phyloP scores from a whole-genome alignment of 2,888 invertebrate genomes.

The Meiosimyza decipiens region DNA sequence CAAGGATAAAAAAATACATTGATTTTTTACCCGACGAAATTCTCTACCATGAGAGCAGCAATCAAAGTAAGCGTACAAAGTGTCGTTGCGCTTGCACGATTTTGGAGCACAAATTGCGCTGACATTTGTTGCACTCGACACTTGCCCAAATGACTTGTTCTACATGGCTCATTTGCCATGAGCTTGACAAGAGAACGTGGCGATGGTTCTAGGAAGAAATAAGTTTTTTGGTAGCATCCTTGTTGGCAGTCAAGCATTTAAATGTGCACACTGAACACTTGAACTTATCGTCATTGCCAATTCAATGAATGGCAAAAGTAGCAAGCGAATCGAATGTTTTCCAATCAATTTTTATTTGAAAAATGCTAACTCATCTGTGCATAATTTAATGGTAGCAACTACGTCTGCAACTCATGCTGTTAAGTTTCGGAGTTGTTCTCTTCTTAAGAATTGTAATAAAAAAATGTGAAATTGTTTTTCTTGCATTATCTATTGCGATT shows the following conservation, averaged over 20 bases:
- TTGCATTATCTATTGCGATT: constrained; percentile 45
- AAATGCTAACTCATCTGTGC: constrained; percentile 67
- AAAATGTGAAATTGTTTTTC: constrained; percentile 49
- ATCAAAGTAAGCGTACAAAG: too few relatives aligned
- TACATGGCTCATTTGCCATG: constrained; percentile 11
- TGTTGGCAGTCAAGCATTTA: constrained; percentile 23
- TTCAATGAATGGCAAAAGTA: constrained; percentile 33
- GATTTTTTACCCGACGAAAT: too few relatives aligned
- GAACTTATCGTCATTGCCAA: constrained; percentile 35
- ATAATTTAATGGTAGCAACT: constrained; percentile 59
- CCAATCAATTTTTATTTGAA: constrained; percentile 66
- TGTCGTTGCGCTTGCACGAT: too few relatives aligned
- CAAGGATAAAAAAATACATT: too few relatives aligned
- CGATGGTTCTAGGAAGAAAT: too few relatives aligned
- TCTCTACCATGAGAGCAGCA: too few relatives aligned
- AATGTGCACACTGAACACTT: constrained; percentile 7
- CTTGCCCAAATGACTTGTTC: too few relatives aligned
- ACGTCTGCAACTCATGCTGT: constrained; percentile 17
- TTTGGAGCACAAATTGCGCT: too few relatives aligned
- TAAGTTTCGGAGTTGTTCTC: too few relatives aligned
- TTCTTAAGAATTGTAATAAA: neutral
- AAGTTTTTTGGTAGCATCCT: neutral
- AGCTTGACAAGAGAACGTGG: neutral
- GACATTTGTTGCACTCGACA: too few relatives aligned
- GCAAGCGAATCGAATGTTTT: constrained; percentile 59